Conservation (phyloP, 2,113 vertebrate genomes). For the Dipodomys ordii region DNA sequence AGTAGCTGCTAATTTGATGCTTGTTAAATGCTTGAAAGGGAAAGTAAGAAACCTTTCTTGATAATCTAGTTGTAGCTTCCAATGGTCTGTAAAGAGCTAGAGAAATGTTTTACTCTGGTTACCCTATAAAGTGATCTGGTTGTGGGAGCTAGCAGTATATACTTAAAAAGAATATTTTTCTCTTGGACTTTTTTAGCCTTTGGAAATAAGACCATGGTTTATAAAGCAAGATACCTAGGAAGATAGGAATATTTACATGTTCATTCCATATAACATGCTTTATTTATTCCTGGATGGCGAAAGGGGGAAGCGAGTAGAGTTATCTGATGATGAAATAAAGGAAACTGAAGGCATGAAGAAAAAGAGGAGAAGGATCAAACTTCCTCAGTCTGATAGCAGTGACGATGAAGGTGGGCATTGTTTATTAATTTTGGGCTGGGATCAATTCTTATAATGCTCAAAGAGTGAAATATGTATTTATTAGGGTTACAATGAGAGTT, state of each 20-base stretch:
- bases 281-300: slow-evolving; percentile 73
- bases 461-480: slow-evolving; percentile 42
- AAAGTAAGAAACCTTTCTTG: background rate
- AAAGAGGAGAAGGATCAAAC: slow-evolving; percentile 93
- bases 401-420: slow-evolving; percentile 92
- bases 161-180: background rate
- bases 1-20: slow-evolving; percentile 41
- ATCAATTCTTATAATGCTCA: slow-evolving; percentile 20
- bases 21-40: slow-evolving; percentile 31
- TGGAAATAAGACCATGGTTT: slow-evolving; percentile 37
- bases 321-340: slow-evolving; percentile 90
- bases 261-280: slow-evolving; percentile 42
- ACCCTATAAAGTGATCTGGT: background rate
- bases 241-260: background rate
- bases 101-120: slow-evolving; percentile 45
- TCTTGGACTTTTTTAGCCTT: slow-evolving; percentile 26
- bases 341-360: slow-evolving; percentile 87
- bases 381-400: slow-evolving; percentile 93
- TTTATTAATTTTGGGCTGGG: slow-evolving; percentile 11
- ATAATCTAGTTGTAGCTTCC: background rate
- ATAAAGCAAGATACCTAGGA: background rate
- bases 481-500: background rate
- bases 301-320: slow-evolving; percentile 88
- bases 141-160: background rate
- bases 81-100: background rate